Conservation (phyloP, 2,888 invertebrate genomes). For the Exephanes ischioxanthus region DNA sequence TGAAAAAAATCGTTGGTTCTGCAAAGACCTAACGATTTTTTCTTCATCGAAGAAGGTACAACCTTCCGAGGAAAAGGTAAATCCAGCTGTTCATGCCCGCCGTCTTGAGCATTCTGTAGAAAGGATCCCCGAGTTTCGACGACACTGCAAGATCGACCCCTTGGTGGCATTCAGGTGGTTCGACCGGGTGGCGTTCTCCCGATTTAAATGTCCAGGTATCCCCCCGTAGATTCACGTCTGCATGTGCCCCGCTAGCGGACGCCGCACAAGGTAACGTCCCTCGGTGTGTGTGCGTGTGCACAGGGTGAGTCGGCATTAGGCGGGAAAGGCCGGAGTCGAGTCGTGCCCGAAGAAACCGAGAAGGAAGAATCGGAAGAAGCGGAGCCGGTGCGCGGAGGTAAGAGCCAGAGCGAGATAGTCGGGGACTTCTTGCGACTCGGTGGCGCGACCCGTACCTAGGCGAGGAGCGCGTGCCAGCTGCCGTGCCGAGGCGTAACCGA, state of each 20-base stretch:
- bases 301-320: constrained; percentile 52
- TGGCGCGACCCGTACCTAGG: constrained; percentile 68
- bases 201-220: constrained; percentile 84
- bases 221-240: constrained; percentile 69
- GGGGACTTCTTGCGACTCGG: constrained; percentile 64
- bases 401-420: neutral
- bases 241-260: constrained; percentile 61
- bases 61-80: too few species aligned
- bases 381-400: constrained; percentile 54
- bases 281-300: constrained; percentile 21
- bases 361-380: constrained; percentile 65
- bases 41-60: too few species aligned
- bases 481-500: constrained; percentile 84
- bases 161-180: constrained; percentile 82
- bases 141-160: constrained; percentile 79
- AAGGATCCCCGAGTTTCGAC: constrained; percentile 59
- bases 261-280: constrained; percentile 77
- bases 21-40: too few species aligned
- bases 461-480: constrained; percentile 84
- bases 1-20: too few species aligned
- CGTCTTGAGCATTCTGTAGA: neutral
- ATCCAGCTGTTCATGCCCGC: neutral
- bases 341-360: constrained; percentile 66
- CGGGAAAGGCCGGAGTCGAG: constrained; percentile 52
- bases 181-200: constrained; percentile 76